Evolutionary conservation across 2,113 vertebrate species (phyloP), one percentile per base, ranked within the genome.

Genomic region (Delphinus delphis): DNA sequence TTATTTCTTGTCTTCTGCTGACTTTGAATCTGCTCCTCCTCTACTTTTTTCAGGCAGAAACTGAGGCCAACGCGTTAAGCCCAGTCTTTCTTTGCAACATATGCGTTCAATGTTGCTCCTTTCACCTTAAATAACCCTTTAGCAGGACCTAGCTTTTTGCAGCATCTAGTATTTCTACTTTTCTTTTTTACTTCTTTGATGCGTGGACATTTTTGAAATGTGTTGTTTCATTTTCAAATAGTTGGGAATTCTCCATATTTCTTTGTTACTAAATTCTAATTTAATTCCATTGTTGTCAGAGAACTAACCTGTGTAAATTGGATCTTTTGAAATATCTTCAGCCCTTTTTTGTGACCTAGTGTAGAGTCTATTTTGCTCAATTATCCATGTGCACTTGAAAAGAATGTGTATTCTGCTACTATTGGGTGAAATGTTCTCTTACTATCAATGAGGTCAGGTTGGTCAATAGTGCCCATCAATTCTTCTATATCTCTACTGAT

Each of bases 1-100:
- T 68, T 60, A 68, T 68, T 88, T 95, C 44, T 77, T 55, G 63
- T 80, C 90, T 79, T 73, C 55, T 68, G 76, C 47, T 50, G 67
- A 41, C 50, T 95, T 41, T 84, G 28, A 18, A 65, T 58, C 62
- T 44, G n/a, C 14, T 68, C 47, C 14, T 89, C 58, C 68, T 88
- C 21, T 26, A 0, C n/a, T 60, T 55, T 60, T 26, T 11, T 26
- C n/a, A 53, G 8, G 44, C 28, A 6, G 38, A 55, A 68, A n/a
- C 15, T 50, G 38, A 73, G 55, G 38, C 44, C 31, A 2, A 11
- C 2, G 10, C 14, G 17, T 38, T 6, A 3, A 80, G 41, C 28
- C 0, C 5, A 2, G 21, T 58, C 33, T 55, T 41, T 44, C 20
- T 44, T 17, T 63, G 18, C 26, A 53, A 36, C 4, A 0, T 14